Conservation (phyloP, 2,888 invertebrate genomes). For the Lordiphosa fenestrarum region DNA sequence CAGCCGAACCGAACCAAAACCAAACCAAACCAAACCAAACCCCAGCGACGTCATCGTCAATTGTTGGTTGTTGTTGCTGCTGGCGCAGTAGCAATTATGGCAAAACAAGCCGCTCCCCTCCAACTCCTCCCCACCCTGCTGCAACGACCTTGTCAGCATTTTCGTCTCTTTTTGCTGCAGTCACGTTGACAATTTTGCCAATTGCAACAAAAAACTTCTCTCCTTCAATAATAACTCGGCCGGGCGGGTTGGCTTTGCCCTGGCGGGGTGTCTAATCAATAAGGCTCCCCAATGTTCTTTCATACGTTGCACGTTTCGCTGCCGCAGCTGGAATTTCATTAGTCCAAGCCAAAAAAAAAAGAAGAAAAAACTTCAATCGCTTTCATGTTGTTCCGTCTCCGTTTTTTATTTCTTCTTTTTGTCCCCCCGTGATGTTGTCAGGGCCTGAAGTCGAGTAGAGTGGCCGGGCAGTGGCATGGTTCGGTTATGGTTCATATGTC, state of each 20-base stretch:
- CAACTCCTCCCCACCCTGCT: neutral
- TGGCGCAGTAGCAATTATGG: conserved; percentile 61
- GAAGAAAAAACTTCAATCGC: conserved; percentile 17
- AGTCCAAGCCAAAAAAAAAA: conserved; percentile 7
- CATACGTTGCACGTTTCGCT: conserved; percentile 13
- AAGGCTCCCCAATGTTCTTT: conserved; percentile 25
- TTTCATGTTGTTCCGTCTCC: conserved; percentile 18
- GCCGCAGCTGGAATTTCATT: conserved; percentile 44
- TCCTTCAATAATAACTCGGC: conserved; percentile 29
- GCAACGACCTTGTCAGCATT: conserved; percentile 64
- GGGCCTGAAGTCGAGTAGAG: conserved; percentile 40
- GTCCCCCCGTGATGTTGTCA: conserved; percentile 37
- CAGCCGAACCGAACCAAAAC: conserved; percentile 27
- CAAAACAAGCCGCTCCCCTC: conserved; percentile 27
- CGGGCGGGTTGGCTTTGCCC: neutral
- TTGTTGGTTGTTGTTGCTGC: conserved; percentile 17
- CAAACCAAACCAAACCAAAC: conserved; percentile 37
- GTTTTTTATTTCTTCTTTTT: neutral
- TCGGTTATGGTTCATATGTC: conserved; percentile 28
- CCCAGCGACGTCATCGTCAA: conserved; percentile 41
- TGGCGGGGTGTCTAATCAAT: conserved; percentile 46
- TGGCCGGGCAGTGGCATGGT: conserved; percentile 16
- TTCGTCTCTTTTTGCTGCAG: conserved; percentile 35
- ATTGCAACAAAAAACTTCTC: conserved; percentile 26
- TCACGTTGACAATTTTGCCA: conserved; percentile 58